phyloP scores from a whole-genome alignment of 2,113 vertebrate genomes.

The Urocitellus parryii region DNA sequence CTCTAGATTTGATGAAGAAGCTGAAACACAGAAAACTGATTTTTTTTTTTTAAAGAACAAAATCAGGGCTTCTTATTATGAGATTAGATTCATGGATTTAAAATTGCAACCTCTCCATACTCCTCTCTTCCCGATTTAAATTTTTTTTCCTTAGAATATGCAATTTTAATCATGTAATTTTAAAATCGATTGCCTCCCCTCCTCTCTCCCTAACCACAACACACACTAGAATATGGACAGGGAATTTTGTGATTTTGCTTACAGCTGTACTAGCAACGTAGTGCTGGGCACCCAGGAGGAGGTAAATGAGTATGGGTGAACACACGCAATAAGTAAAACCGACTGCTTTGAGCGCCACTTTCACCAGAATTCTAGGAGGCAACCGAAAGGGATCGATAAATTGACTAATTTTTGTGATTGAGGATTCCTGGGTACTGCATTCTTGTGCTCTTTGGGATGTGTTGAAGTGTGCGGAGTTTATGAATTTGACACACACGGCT shows the following conservation, averaged over 20 bases:
- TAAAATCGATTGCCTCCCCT: background rate
- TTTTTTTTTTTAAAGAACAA: background rate
- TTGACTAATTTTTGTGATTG: background rate
- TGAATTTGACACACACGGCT: background rate
- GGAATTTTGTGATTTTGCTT: slow-evolving; percentile 21
- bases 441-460: background rate
- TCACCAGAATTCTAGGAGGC: slow-evolving; percentile 30
- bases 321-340: slow-evolving; percentile 40
- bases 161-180: slow-evolving; percentile 15
- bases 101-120: slow-evolving; percentile 8
- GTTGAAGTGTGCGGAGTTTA: background rate
- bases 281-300: background rate
- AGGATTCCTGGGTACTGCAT: background rate
- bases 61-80: slow-evolving; percentile 14
- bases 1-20: slow-evolving; percentile 13
- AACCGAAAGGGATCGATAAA: background rate
- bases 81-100: background rate
- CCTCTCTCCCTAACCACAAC: background rate
- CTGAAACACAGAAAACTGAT: slow-evolving; percentile 2
- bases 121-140: background rate
- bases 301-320: background rate
- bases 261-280: background rate
- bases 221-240: background rate
- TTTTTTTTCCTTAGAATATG: background rate
- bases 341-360: slow-evolving; percentile 15